Conservation (phyloP, 2,113 vertebrate genomes). For the Thunnus maccoyii region DNA sequence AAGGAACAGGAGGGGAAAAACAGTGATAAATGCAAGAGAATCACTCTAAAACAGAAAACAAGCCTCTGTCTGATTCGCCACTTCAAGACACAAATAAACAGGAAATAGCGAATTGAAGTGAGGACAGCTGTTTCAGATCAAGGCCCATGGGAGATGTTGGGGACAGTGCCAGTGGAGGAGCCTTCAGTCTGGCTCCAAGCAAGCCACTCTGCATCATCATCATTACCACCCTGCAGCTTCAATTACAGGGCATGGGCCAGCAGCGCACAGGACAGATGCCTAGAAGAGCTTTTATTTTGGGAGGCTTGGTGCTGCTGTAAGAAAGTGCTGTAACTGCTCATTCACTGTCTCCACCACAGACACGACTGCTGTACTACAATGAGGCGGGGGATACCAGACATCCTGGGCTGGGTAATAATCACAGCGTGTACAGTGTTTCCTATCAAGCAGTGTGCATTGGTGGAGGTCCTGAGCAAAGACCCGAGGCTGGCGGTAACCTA, state of each 20-base stretch:
- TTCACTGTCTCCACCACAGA: conserved; percentile 64
- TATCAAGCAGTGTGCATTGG: conserved; percentile 45
- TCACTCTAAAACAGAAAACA: conserved; percentile 22
- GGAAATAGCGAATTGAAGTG: conserved; percentile 52
- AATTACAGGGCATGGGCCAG: conserved; percentile 79
- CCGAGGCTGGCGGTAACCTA: conserved; percentile 45
- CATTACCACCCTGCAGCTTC: conserved; percentile 76
- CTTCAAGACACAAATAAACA: conserved; percentile 64
- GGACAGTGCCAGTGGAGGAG: conserved; percentile 67
- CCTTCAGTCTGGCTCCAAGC: conserved; percentile 71
- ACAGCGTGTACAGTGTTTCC: conserved; percentile 53
- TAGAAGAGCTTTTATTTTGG: conserved; percentile 70
- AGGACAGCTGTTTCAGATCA: conserved; percentile 73
- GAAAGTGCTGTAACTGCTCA: conserved; percentile 58
- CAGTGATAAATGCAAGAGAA: conserved; percentile 23
- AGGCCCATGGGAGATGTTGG: conserved; percentile 47
- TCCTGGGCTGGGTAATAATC: conserved; percentile 62
- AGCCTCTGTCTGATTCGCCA: conserved; percentile 25
- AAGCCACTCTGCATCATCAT: conserved; percentile 72
- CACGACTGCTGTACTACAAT: conserved; percentile 50
- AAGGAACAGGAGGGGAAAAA: background rate
- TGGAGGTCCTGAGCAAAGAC: conserved; percentile 64
- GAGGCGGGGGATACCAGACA: conserved; percentile 56
- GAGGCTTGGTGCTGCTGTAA: conserved; percentile 55
- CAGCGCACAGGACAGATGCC: conserved; percentile 57